phyloP scores from a whole-genome alignment of 2,888 invertebrate genomes.

The Andrena flavipes region DNA sequence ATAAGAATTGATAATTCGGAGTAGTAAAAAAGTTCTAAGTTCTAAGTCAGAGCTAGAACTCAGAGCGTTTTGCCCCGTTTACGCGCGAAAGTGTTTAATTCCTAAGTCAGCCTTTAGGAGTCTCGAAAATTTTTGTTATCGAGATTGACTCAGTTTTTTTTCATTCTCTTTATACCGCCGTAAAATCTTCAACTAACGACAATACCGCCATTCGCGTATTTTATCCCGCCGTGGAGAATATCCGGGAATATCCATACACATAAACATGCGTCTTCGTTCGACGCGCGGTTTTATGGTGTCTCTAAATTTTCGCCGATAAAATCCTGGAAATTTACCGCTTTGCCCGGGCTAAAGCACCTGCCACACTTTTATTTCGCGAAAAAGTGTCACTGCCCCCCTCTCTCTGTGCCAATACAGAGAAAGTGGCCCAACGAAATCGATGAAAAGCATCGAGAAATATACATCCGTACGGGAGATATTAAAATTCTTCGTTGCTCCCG shows the following conservation, averaged over 20 bases:
- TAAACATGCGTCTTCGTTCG: constrained; percentile 64
- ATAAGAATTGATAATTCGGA: too few species aligned
- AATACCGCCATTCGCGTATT: constrained; percentile 35
- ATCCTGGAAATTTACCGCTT: constrained; percentile 74
- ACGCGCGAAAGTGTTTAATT: neutral
- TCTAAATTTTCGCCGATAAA: constrained; percentile 78
- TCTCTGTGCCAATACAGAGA: constrained; percentile 14
- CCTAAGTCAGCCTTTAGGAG: neutral
- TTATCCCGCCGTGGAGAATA: constrained; percentile 17
- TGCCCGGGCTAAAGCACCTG: constrained; percentile 55
- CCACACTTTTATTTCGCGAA: constrained; percentile 53
- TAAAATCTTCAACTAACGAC: constrained; percentile 33
- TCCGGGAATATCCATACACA: constrained; percentile 55
- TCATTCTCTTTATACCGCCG: neutral
- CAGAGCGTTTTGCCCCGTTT: neutral
- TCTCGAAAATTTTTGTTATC: neutral
- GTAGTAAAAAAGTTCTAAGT: too few species aligned
- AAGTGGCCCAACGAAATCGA: constrained; percentile 29
- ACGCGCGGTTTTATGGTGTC: constrained; percentile 71
- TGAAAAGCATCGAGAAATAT: constrained; percentile 20
- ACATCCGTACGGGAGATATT: neutral
- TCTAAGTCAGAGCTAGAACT: neutral
- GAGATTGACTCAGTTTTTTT: neutral
- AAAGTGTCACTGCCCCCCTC: neutral
- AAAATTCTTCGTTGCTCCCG: neutral